Evolutionary conservation across 2,113 vertebrate genomes (phyloP).

Genomic region (Erinaceus europaeus): DNA sequence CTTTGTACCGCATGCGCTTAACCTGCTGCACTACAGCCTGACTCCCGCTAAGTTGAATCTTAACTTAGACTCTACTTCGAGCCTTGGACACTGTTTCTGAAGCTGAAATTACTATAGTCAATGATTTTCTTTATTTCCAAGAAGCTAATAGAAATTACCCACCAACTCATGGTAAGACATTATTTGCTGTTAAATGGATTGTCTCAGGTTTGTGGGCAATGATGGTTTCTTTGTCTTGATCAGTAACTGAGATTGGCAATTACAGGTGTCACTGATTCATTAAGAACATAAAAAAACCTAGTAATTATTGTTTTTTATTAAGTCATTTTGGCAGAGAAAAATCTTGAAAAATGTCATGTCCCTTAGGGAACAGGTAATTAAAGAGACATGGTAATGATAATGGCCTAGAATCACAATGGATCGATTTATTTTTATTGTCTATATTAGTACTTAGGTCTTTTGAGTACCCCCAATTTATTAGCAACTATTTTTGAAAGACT

Average conservation of each 20-base stretch:
- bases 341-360: conserved; percentile 37
- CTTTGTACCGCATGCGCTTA: too few relatives aligned
- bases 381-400: conserved; percentile 40
- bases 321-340: conserved; percentile 39
- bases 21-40: too few relatives aligned
- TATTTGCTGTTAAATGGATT: conserved; percentile 1
- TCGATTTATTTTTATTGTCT: conserved; percentile 56
- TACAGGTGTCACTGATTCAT: conserved; percentile 2
- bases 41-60: background rate
- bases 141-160: background rate
- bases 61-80: background rate
- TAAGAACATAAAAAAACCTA: background rate
- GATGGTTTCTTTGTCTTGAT: background rate
- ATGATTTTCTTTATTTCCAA: background rate
- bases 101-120: background rate
- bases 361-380: conserved; percentile 45
- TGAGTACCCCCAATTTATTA: conserved; percentile 43
- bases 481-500: conserved; percentile 8
- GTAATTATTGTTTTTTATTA: conserved; percentile 34
- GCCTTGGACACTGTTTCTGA: background rate
- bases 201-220: background rate
- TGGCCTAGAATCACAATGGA: conserved; percentile 27
- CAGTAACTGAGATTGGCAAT: background rate
- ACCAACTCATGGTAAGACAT: background rate
- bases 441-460: conserved; percentile 23